phyloP scores from a whole-genome alignment of 2,888 invertebrate genomes.

The Parnassius glacialis region DNA sequence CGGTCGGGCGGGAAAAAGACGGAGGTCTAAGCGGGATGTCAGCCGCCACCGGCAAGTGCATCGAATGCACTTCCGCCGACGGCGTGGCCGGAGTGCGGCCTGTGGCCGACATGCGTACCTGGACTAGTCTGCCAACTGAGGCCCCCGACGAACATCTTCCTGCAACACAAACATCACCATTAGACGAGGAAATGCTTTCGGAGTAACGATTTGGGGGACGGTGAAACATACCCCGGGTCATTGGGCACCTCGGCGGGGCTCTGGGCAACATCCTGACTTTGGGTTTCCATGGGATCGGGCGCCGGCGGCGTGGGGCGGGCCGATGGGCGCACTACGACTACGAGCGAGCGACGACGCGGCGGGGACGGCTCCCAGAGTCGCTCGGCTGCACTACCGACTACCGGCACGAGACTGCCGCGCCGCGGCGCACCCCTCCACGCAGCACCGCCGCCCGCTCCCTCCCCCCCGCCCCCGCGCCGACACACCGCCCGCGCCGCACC shows the following conservation, averaged over 20 bases:
- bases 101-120: constrained; percentile 90
- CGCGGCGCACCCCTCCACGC: constrained; percentile 60
- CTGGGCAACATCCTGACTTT: constrained; percentile 89
- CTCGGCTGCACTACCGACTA: constrained; percentile 85
- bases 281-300: constrained; percentile 85
- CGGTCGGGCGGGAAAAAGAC: constrained; percentile 43
- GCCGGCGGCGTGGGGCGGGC: constrained; percentile 67
- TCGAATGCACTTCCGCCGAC: constrained; percentile 64
- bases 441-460: constrained; percentile 71
- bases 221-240: constrained; percentile 91
- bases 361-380: constrained; percentile 83
- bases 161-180: constrained; percentile 86
- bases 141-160: constrained; percentile 99
- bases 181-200: constrained; percentile 49
- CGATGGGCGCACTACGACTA: constrained; percentile 81
- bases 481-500: constrained; percentile 54
- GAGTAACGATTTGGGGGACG: constrained; percentile 33
- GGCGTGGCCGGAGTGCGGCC: constrained; percentile 52
- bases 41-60: constrained; percentile 50
- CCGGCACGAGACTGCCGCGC: constrained; percentile 85
- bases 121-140: constrained; percentile 99
- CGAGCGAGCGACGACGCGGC: constrained; percentile 79
- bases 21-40: constrained; percentile 48
- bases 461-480: constrained; percentile 47
- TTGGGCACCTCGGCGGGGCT: constrained; percentile 95